A percentile compares a stretch with the other conserved stretches of the same genome.
These are phyloP conservation scores for Bombus picipes DNA, from an alignment of 1,140 invertebrate genomes.

Conservation along the genomic window DNA sequence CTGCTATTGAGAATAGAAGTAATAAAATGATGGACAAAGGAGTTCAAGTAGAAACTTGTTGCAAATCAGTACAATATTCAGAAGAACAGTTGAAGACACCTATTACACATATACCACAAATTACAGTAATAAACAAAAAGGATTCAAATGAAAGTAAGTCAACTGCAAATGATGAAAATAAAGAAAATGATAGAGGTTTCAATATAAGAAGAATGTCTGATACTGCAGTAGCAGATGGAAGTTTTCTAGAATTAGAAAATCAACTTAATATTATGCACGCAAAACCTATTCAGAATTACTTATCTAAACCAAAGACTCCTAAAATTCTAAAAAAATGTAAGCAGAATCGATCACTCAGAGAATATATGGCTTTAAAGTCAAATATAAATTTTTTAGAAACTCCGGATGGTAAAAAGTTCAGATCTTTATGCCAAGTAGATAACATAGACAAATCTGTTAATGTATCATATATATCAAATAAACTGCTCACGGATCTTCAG, in stretches of 20 bases:
- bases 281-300: background rate
- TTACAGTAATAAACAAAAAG: background rate
- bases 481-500: constrained; percentile 63
- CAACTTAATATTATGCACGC: constrained; percentile 15
- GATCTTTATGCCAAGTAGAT: constrained; percentile 6
- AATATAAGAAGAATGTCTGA: background rate
- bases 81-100: background rate
- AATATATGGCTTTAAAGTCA: constrained; percentile 71
- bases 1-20: background rate
- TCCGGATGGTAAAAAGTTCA: constrained; percentile 64
- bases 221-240: constrained; percentile 4
- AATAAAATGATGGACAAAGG: constrained; percentile 5
- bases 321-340: background rate
- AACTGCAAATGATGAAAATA: constrained; percentile 12
- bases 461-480: constrained; percentile 58
- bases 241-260: constrained; percentile 55
- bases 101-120: background rate
- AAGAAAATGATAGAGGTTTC: constrained; percentile 27
- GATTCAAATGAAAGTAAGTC: background rate
- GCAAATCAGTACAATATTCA: background rate
- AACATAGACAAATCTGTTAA: constrained; percentile 35
- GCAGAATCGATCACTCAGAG: constrained; percentile 54
- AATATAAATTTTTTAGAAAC: constrained; percentile 66
- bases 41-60: constrained; percentile 6
- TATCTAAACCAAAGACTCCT: background rate